Evolutionary conservation across 2,113 vertebrate species (phyloP).

Genomic region (Alosa alosa): DNA sequence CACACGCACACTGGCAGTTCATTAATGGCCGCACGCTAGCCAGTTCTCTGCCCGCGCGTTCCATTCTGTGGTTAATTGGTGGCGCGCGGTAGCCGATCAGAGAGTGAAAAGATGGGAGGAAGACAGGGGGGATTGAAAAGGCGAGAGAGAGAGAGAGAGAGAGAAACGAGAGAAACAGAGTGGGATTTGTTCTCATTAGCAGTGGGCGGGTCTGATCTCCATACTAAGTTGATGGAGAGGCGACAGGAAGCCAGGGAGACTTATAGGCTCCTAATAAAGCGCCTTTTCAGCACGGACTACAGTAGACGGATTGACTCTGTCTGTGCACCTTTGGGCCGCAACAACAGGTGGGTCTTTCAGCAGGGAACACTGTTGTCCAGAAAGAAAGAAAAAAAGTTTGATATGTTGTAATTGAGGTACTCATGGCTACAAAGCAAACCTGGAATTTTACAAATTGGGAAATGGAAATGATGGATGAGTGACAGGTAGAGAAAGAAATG

Average conservation of each 20-base stretch:
- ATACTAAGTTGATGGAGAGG: slow-evolving; percentile 56
- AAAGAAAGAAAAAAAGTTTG: background rate
- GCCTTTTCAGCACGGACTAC: background rate
- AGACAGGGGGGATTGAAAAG: slow-evolving; percentile 36
- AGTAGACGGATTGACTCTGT: background rate
- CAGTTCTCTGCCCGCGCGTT: slow-evolving; percentile 39
- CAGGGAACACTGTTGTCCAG: background rate
- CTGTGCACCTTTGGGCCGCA: background rate
- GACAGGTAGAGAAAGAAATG: slow-evolving; percentile 19
- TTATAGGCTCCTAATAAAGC: background rate
- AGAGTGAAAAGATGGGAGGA: slow-evolving; percentile 67
- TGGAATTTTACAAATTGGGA: background rate
- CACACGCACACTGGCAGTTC: slow-evolving; percentile 31
- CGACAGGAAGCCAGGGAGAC: slow-evolving; percentile 42
- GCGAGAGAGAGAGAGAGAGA: slow-evolving; percentile 37
- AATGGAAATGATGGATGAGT: background rate
- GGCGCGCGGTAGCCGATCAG: slow-evolving; percentile 60
- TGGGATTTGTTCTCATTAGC: slow-evolving; percentile 62
- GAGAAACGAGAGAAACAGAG: slow-evolving; percentile 36
- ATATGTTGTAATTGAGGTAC: slow-evolving; percentile 2
- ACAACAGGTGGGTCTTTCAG: slow-evolving; percentile 22
- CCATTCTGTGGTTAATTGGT: slow-evolving; percentile 70
- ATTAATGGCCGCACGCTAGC: slow-evolving; percentile 55
- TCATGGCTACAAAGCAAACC: background rate
- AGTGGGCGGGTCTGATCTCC: slow-evolving; percentile 54